Conservation (phyloP, 2,888 invertebrate species). For the Hemithea aestivaria region DNA sequence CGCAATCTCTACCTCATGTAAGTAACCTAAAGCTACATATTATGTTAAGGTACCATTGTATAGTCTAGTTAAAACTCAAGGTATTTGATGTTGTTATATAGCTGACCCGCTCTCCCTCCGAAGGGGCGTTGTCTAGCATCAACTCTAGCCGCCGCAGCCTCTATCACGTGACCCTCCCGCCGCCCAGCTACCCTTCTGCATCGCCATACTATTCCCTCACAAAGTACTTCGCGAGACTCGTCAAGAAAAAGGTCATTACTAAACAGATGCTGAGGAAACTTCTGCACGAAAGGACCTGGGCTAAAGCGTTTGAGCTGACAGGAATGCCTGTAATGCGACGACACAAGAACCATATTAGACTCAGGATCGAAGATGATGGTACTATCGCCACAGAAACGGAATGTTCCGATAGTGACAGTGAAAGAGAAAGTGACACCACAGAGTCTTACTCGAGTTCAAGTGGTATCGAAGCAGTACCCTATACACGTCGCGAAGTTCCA, state of each 20-base stretch:
- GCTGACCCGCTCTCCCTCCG: conserved; percentile 76
- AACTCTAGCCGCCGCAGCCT: conserved; percentile 74
- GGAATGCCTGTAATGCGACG: conserved; percentile 65
- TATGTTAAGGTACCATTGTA: conserved; percentile 2
- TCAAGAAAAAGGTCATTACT: conserved; percentile 85
- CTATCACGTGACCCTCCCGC: conserved; percentile 82
- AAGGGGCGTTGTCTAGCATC: conserved; percentile 76
- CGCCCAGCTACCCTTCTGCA: conserved; percentile 86
- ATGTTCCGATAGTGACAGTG: conserved; percentile 64
- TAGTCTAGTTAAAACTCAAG: conserved; percentile 34
- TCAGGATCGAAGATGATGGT: conserved; percentile 66
- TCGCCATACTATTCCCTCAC: conserved; percentile 89
- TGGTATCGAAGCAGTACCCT: conserved; percentile 54
- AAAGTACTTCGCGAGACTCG: conserved; percentile 86
- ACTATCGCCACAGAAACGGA: conserved; percentile 65
- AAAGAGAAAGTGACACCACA: conserved; percentile 60
- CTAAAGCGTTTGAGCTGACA: conserved; percentile 67
- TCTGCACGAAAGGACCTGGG: conserved; percentile 81
- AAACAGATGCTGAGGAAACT: conserved; percentile 86
- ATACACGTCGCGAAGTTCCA: conserved; percentile 58
- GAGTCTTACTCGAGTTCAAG: conserved; percentile 65
- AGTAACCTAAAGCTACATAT: conserved; percentile 54
- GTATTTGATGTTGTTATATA: conserved; percentile 61
- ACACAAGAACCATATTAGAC: conserved; percentile 66
- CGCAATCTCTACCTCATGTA: conserved; percentile 85